Conservation (phyloP, 2,797 vertebrate species). For the Pantherophis vulpinus region DNA sequence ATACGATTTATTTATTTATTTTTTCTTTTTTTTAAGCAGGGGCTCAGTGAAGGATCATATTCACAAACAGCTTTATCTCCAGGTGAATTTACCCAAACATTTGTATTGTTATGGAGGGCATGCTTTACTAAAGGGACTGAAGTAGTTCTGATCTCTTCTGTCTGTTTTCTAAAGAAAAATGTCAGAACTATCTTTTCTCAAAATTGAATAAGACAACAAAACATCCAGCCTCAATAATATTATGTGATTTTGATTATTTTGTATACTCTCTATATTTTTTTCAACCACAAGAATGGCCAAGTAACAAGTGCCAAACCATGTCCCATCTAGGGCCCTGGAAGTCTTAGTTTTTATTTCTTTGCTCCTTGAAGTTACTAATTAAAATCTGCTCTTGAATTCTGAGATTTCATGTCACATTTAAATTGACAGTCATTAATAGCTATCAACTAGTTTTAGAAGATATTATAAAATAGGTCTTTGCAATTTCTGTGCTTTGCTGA, state of each 20-base stretch:
- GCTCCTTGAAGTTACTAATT: neutral
- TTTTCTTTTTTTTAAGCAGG: neutral
- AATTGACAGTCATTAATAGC: neutral
- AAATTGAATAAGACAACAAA: neutral
- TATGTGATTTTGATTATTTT: neutral
- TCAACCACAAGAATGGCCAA: neutral
- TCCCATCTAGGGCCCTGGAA: neutral
- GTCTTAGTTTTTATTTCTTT: neutral
- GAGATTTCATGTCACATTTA: neutral
- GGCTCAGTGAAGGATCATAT: neutral
- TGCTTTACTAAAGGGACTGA: neutral
- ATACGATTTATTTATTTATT: neutral
- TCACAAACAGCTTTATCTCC: neutral
- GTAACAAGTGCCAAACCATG: neutral
- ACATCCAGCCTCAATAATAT: neutral
- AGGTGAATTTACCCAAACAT: neutral
- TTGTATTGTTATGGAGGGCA: slow-evolving; percentile 1
- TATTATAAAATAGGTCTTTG: neutral
- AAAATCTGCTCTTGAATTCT: neutral
- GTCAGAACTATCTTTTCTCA: neutral
- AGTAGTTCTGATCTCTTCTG: neutral
- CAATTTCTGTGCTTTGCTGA: neutral
- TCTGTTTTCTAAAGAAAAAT: neutral
- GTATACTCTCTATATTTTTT: neutral
- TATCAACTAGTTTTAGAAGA: neutral